Evolutionary conservation across 92 coral and sea anemone species (phyloP), one percentile per base, ranked within the genome.

Genomic region (Parazoanthus atlanticus): DNA sequence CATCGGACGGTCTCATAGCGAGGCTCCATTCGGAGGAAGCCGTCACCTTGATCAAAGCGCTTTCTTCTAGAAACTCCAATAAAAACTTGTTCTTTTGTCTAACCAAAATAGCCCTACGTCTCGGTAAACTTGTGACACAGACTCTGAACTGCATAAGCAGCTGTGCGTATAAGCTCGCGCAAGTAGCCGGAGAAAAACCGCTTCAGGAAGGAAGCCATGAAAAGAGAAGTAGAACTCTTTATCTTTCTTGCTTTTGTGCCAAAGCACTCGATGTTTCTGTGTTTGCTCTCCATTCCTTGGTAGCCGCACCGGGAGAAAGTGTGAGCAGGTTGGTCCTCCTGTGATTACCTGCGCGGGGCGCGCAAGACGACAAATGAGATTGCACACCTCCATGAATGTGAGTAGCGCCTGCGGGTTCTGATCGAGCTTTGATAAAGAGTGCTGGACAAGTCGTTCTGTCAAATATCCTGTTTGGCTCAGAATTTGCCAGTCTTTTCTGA

Each of bases 401-500:
- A 77, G 81, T 23, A 77, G 49, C 9, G 81, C 61, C 36, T 77
- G 30, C 5, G 81, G 81, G 49, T 77, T 77, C 28, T 25, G 81
- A 46, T 77, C 81, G 28, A 77, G 36, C 36, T 77, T 36, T 41
- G 81, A 38, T 16, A 77, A 61, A 43, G 81, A 77, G 29, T 77
- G 81, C 31, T 23, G 30, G 31, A 77, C 81, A 41, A 77, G 81
- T 77, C 56, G 46, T n/a, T 77, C 81, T 40, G 81, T 77, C 61
- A 77, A 43, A 13, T 77, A 77, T 23, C 81, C 81, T 7, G 58
- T 77, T 77, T 38, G 81, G 17, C 56, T 77, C 30, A 77, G 33
- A 23, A 77, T n/a, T n/a, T 77, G 81, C 81, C 81, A 77, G 81
- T 77, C 81, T 41, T 41, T 40, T 43, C 81, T 41, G 52, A 36